Evolutionary conservation across 2,888 invertebrate genomes (phyloP).

Genomic region (Molanna angustata): DNA sequence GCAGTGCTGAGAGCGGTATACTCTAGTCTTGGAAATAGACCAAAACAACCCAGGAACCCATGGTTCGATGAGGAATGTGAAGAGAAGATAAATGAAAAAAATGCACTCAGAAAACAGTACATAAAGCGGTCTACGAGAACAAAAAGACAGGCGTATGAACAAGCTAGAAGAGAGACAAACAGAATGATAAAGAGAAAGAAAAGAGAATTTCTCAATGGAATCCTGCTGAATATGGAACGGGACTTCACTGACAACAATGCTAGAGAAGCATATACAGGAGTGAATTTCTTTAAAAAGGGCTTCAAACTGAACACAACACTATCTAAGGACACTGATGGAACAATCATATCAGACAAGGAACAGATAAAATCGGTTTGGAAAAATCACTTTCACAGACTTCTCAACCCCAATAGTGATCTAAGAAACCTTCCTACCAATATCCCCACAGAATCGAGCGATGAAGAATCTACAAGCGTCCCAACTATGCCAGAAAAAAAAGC

Average conservation of each 20-base stretch:
- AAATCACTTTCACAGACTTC: not conserved
- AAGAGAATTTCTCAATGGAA: too few relatives aligned
- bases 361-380: not conserved
- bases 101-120: too few relatives aligned
- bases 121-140: too few relatives aligned
- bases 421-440: not conserved
- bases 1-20: not conserved
- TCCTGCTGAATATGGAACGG: too few relatives aligned
- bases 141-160: too few relatives aligned
- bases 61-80: too few relatives aligned
- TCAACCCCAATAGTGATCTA: not conserved
- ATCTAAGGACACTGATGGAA: not conserved
- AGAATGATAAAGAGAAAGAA: too few relatives aligned
- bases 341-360: not conserved
- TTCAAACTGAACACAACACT: not conserved
- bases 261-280: not conserved
- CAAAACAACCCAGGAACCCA: not conserved
- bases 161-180: too few relatives aligned
- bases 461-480: too few relatives aligned
- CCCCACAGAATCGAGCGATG: not conserved
- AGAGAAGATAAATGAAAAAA: too few relatives aligned
- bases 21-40: not conserved
- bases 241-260: not conserved
- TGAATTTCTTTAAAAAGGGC: not conserved
- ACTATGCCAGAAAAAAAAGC: too few relatives aligned